Conservation (phyloP, 2,797 vertebrate species). For the Enteromius thamalakanensis region DNA sequence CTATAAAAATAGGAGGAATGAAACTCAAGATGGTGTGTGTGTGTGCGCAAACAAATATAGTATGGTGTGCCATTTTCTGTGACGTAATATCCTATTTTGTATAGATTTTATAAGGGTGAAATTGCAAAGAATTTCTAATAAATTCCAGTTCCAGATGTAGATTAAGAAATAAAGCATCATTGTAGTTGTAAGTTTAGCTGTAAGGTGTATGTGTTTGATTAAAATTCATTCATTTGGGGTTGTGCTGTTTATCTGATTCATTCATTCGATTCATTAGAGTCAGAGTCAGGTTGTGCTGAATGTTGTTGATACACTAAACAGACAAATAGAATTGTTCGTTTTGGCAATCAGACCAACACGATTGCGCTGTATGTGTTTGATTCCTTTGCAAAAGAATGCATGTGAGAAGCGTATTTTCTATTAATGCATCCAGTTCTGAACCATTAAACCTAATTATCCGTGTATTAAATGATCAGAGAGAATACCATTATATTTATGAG, state of each 20-base stretch:
- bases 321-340: neutral
- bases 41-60: neutral
- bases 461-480: slow-evolving; percentile 4
- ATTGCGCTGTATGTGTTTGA: neutral
- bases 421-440: neutral
- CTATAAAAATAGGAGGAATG: slow-evolving; percentile 28
- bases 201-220: neutral
- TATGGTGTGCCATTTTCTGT: neutral
- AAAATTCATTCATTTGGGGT: neutral
- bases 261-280: neutral
- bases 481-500: slow-evolving; percentile 13
- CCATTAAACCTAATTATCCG: slow-evolving; percentile 22
- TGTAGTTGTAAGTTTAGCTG: neutral
- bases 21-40: slow-evolving; percentile 23
- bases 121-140: neutral
- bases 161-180: neutral
- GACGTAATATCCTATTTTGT: neutral
- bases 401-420: neutral
- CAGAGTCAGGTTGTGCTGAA: neutral
- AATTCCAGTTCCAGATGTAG: neutral
- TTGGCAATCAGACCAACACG: neutral
- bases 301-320: neutral
- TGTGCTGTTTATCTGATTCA: neutral
- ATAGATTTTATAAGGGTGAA: neutral
- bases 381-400: neutral